Evolutionary conservation across 2,113 vertebrate genomes (phyloP).

Genomic region (Prietella phreatophila): DNA sequence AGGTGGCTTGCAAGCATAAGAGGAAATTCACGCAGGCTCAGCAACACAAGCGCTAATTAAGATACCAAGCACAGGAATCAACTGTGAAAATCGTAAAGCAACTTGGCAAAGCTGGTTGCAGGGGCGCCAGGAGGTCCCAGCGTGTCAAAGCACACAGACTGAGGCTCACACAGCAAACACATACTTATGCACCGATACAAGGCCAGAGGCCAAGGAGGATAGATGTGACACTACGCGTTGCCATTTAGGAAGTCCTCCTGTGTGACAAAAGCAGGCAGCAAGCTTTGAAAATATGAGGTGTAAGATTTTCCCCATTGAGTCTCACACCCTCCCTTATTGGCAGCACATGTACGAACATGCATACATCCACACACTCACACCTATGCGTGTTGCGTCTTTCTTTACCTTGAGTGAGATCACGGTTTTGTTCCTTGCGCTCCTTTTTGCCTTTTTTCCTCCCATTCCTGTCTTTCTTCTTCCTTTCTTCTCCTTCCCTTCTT

Average conservation of each 20-base stretch:
- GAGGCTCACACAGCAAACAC: slow-evolving; percentile 31
- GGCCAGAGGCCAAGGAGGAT: slow-evolving; percentile 46
- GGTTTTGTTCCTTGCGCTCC: slow-evolving; percentile 57
- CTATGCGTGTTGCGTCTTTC: slow-evolving; percentile 43
- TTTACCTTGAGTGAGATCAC: slow-evolving; percentile 69
- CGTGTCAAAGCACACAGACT: background rate
- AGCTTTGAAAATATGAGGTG: slow-evolving; percentile 67
- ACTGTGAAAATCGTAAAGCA: background rate
- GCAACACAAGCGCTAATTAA: slow-evolving; percentile 26
- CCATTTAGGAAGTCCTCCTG: slow-evolving; percentile 56
- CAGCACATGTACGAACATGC: slow-evolving; percentile 6
- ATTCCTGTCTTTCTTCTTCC: slow-evolving; percentile 68
- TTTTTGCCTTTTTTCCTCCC: slow-evolving; percentile 70
- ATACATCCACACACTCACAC: slow-evolving; percentile 32
- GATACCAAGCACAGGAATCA: slow-evolving; percentile 1
- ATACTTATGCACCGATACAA: slow-evolving; percentile 45
- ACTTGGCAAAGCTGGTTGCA: background rate
- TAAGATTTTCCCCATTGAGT: slow-evolving; percentile 54
- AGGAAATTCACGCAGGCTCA: background rate
- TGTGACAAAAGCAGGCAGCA: slow-evolving; percentile 63
- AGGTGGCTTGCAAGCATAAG: slow-evolving; percentile 10
- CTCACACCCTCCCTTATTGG: slow-evolving; percentile 30
- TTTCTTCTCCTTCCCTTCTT: slow-evolving; percentile 36
- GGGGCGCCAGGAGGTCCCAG: background rate
- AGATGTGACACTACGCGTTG: slow-evolving; percentile 63